A percentile compares a stretch with the other conserved stretches of the same genome.
Conservation (phyloP, 2,797 vertebrate genomes). For the Prionace glauca region DNA sequence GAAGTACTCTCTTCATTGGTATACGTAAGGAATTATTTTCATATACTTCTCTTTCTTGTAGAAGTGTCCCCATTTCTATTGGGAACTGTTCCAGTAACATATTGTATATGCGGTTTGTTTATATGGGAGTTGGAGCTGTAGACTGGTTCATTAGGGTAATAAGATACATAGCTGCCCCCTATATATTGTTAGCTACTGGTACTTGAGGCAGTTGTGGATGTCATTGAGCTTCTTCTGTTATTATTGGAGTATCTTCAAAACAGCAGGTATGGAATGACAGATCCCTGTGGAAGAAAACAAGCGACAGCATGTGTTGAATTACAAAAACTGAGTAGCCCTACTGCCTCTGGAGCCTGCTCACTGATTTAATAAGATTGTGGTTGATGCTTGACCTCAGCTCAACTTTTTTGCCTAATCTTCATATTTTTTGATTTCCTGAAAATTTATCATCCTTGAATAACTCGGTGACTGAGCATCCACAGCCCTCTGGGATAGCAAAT, state of each 20-base stretch:
- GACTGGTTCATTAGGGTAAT: background rate
- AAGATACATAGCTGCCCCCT: background rate
- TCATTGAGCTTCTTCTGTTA: no score
- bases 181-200: background rate
- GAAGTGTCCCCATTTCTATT: background rate
- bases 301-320: background rate
- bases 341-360: background rate
- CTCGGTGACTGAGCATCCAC: no score
- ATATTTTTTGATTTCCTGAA: background rate
- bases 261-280: background rate
- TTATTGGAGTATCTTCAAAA: background rate
- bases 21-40: background rate
- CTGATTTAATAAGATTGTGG: background rate
- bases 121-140: background rate
- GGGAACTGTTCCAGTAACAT: background rate
- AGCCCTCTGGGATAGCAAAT: background rate
- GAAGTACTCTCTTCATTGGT: background rate
- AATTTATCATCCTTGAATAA: no score
- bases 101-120: background rate
- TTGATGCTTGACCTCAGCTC: background rate
- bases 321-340: background rate
- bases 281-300: background rate
- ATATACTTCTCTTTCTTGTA: background rate
- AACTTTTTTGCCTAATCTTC: background rate
- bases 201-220: background rate